These are phyloP conservation scores for Oxystoma pomonae DNA, from an alignment of 2,888 invertebrate genomes.

Conservation along the genomic window DNA sequence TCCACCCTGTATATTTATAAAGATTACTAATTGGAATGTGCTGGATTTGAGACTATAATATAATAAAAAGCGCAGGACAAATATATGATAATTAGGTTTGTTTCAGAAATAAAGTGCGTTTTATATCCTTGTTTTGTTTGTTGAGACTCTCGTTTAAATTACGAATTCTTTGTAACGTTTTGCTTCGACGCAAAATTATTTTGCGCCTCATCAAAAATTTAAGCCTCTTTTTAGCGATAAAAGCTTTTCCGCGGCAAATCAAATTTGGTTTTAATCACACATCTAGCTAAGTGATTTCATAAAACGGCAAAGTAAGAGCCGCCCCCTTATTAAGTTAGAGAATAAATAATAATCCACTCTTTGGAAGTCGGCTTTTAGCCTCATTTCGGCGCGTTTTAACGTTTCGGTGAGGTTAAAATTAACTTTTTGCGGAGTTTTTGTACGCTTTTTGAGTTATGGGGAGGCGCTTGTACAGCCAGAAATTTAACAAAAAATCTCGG, in stretches of 20 bases:
- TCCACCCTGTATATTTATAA: no score
- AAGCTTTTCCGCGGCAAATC: conserved; percentile 30
- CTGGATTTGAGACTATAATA: no score
- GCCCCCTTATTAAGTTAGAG: neutral
- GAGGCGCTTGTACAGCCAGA: no score
- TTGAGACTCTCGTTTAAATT: no score
- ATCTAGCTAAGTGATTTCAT: conserved; percentile 39
- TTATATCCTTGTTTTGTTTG: no score
- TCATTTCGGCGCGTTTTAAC: conserved; percentile 31
- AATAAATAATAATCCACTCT: conserved; percentile 38
- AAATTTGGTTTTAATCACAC: conserved; percentile 46
- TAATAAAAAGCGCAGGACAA: no score
- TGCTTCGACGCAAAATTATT: neutral
- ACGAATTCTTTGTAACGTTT: no score
- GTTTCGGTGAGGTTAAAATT: conserved; percentile 27
- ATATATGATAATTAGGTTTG: no score
- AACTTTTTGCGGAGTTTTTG: conserved; percentile 17
- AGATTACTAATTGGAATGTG: no score
- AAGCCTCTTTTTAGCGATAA: neutral
- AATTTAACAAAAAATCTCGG: no score
- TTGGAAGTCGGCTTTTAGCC: conserved; percentile 39
- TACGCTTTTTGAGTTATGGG: no score
- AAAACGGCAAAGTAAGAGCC: conserved; percentile 32
- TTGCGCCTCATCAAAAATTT: neutral
- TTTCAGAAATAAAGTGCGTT: no score